These are phyloP conservation scores for Micropoecilia bifurca DNA, from an alignment of 2,797 vertebrate species.

Conservation along the genomic window DNA sequence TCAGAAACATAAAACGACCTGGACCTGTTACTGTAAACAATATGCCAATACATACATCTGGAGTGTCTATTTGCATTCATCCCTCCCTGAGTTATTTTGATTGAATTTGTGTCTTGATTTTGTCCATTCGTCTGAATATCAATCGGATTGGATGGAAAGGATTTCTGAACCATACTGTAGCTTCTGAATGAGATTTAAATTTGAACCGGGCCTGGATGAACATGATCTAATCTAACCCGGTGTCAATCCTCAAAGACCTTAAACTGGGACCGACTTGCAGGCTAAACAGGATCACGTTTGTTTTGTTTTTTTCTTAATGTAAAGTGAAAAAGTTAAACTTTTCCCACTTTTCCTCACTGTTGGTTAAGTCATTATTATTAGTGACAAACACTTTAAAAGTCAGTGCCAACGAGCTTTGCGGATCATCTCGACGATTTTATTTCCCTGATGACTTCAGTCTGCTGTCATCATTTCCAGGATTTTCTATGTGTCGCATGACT, in stretches of 20 bases:
- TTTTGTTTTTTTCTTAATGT: neutral
- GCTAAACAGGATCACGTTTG: neutral
- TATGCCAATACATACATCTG: constrained; percentile 9
- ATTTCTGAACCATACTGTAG: neutral
- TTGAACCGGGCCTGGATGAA: neutral
- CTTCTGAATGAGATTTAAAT: neutral
- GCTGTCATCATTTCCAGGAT: constrained; percentile 77
- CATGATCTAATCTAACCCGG: neutral
- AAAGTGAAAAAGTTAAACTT: neutral
- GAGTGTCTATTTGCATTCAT: neutral
- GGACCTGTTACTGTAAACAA: neutral
- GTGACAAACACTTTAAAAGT: neutral
- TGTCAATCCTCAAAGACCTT: neutral
- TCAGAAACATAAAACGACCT: neutral
- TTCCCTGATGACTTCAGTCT: neutral
- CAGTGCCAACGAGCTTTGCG: neutral
- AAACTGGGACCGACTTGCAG: too few species aligned
- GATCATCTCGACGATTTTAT: neutral
- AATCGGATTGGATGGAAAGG: neutral
- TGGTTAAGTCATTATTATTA: neutral
- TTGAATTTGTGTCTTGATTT: neutral
- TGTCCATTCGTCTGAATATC: neutral
- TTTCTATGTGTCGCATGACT: constrained; percentile 90
- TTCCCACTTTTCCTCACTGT: neutral
- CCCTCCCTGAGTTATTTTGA: neutral